phyloP scores from a whole-genome alignment of 1,140 invertebrate genomes.

The Drosophila pseudoananassae region DNA sequence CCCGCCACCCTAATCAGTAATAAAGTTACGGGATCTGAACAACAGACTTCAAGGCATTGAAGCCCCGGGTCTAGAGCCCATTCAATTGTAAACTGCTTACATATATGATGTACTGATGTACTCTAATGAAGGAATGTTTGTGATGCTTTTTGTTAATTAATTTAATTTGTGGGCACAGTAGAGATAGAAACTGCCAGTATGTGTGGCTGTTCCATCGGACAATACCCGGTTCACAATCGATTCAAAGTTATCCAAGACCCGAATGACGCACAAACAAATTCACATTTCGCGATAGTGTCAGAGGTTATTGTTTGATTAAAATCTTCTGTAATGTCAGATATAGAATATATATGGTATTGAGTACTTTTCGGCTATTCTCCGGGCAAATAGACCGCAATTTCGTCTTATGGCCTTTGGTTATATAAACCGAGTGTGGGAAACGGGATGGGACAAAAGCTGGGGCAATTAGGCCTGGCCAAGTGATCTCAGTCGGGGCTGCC shows the following conservation, averaged over 20 bases:
- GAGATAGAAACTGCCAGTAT: neutral
- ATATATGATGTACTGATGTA: neutral
- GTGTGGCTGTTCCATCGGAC: constrained; percentile 10
- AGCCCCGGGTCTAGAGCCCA: neutral
- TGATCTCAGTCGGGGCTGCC: constrained; percentile 21
- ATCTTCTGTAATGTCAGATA: constrained; percentile 22
- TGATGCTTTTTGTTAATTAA: constrained; percentile 32
- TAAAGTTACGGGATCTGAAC: too few relatives aligned
- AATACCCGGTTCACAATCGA: constrained; percentile 33
- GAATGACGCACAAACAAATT: constrained; percentile 33
- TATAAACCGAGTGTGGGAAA: constrained; percentile 27
- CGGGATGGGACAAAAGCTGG: neutral
- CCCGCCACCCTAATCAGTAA: too few relatives aligned
- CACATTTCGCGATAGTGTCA: constrained; percentile 27
- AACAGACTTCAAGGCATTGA: too few relatives aligned
- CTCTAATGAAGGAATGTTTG: constrained; percentile 17
- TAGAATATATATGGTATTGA: neutral
- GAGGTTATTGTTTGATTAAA: constrained; percentile 37
- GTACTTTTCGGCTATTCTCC: neutral
- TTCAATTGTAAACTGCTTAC: neutral
- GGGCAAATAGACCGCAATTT: constrained; percentile 17
- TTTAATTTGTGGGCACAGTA: constrained; percentile 15
- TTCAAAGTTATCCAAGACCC: constrained; percentile 36
- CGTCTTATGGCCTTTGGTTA: constrained; percentile 29
- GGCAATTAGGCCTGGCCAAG: constrained; percentile 15